Conservation (phyloP, 2,797 vertebrate species). For the Ciconia nigra region DNA sequence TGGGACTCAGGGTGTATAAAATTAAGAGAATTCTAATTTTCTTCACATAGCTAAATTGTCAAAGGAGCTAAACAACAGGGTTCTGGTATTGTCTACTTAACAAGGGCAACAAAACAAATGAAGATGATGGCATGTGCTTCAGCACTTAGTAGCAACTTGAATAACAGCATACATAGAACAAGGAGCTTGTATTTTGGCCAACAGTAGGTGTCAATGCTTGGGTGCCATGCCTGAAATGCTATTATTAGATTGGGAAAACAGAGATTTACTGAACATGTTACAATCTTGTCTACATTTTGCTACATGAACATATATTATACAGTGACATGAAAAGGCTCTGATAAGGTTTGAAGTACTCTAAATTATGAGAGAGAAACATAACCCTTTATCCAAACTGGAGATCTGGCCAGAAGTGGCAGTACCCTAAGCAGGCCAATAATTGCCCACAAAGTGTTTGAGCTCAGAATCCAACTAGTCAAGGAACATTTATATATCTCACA, state of each 20-base stretch:
- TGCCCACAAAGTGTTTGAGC: neutral
- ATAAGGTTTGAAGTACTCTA: neutral
- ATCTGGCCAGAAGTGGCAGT: neutral
- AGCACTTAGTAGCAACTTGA: neutral
- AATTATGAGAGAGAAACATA: neutral
- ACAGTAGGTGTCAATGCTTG: neutral
- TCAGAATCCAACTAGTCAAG: neutral
- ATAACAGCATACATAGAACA: neutral
- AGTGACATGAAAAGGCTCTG: neutral
- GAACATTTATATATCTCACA: neutral
- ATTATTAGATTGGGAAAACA: neutral
- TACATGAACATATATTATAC: neutral
- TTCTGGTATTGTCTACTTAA: neutral
- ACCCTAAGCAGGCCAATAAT: neutral
- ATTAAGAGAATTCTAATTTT: neutral
- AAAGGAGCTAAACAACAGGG: neutral
- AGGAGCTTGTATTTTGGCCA: neutral
- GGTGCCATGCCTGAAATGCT: neutral
- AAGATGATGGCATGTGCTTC: neutral
- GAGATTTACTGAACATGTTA: neutral
- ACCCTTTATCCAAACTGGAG: neutral
- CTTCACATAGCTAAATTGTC: neutral
- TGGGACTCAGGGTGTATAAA: neutral
- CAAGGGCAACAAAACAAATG: neutral
- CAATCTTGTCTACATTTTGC: neutral